phyloP scores from a whole-genome alignment of 2,888 invertebrate genomes.

The Epistrophella euchroma region DNA sequence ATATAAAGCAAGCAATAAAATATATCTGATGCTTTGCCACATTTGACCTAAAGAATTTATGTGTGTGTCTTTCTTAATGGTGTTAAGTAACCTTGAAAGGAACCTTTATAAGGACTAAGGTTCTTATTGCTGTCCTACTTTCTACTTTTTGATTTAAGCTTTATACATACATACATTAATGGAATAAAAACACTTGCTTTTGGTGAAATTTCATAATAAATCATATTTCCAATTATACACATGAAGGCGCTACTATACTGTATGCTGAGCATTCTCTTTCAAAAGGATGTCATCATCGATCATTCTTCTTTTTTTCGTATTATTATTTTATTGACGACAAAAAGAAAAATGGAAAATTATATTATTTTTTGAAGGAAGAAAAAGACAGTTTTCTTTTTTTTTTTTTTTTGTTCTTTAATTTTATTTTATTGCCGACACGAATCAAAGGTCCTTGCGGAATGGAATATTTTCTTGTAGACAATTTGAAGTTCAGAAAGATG shows the following conservation, averaged over 20 bases:
- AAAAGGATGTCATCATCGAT: conserved; percentile 71
- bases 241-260: conserved; percentile 59
- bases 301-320: conserved; percentile 44
- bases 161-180: conserved; percentile 38
- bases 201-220: conserved; percentile 63
- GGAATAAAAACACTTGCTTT: conserved; percentile 67
- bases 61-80: conserved; percentile 49
- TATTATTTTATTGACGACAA: conserved; percentile 36
- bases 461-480: background rate
- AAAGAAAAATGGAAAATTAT: conserved; percentile 21
- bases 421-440: conserved; percentile 23
- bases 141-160: conserved; percentile 19
- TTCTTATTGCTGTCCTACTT: conserved; percentile 16
- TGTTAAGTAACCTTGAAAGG: conserved; percentile 60
- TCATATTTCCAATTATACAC: conserved; percentile 72
- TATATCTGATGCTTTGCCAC: background rate
- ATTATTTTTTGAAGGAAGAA: background rate
- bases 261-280: conserved; percentile 21
- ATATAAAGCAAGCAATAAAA: conserved; percentile 1
- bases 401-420: background rate
- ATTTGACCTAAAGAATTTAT: background rate
- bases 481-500: background rate
- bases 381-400: background rate
- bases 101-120: background rate
- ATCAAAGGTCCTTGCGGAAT: conserved; percentile 15